phyloP scores from a whole-genome alignment of 2,113 vertebrate species.

The Lutjanus erythropterus region DNA sequence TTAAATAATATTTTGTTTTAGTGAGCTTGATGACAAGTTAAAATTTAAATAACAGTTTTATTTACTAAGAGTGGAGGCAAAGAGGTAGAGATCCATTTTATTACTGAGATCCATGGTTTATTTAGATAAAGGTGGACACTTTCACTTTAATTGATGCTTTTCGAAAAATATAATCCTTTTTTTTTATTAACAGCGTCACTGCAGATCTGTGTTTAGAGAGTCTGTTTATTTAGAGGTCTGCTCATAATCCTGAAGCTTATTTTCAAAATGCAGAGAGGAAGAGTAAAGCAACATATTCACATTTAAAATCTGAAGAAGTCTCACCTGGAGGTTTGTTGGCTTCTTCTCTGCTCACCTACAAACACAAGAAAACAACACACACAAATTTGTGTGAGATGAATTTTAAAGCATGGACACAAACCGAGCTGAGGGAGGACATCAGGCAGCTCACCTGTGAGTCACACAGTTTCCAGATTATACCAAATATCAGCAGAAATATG shows the following conservation, averaged over 20 bases:
- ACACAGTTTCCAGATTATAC: slow-evolving; percentile 12
- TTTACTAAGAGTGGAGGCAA: too few relatives aligned
- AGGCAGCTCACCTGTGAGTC: slow-evolving; percentile 53
- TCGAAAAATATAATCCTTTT: background rate
- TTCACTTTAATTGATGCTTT: too few relatives aligned
- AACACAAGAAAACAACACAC: background rate
- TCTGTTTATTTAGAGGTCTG: background rate
- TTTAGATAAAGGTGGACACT: too few relatives aligned
- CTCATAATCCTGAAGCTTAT: background rate
- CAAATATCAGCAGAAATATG: slow-evolving; percentile 49
- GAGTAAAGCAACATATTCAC: background rate
- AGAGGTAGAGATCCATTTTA: too few relatives aligned
- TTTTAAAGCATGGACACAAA: background rate
- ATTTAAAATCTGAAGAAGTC: background rate
- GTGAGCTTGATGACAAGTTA: too few relatives aligned
- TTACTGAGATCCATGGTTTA: too few relatives aligned
- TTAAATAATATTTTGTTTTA: too few relatives aligned
- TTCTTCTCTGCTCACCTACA: slow-evolving; percentile 33
- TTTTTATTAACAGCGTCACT: too few relatives aligned
- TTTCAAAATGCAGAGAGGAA: background rate
- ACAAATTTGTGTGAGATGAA: fast-evolving
- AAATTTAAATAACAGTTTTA: too few relatives aligned
- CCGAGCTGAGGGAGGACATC: background rate
- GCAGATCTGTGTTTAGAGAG: too few relatives aligned
- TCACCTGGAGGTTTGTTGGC: slow-evolving; percentile 61